A percentile compares a stretch with the other conserved stretches of the same genome.
These are phyloP conservation scores for Botia almorhae DNA, from an alignment of 2,797 vertebrate genomes.

Conservation along the genomic window DNA sequence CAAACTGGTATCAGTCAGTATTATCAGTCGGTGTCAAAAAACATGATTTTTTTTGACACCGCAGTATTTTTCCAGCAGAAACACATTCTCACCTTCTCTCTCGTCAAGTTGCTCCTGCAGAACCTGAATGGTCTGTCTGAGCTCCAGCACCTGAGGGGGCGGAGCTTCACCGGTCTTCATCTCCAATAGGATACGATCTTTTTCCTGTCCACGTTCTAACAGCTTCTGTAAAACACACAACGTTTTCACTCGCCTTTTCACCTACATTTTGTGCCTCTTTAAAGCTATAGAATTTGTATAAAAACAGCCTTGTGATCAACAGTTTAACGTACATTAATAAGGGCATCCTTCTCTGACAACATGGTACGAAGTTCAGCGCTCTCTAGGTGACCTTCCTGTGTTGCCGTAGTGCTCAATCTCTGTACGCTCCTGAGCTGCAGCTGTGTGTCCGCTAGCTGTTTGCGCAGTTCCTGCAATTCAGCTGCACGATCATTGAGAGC, in stretches of 20 bases:
- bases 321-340: conserved; percentile 75
- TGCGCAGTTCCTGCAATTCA: conserved; percentile 78
- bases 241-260: not conserved
- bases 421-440: conserved; percentile 70
- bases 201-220: conserved; percentile 75
- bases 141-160: conserved; percentile 72
- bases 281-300: no score
- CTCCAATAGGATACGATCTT: conserved; percentile 71
- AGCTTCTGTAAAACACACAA: conserved; percentile 73
- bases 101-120: conserved; percentile 78
- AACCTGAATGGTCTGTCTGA: conserved; percentile 80
- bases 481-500: conserved; percentile 73
- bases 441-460: conserved; percentile 74
- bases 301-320: not conserved
- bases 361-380: conserved; percentile 69
- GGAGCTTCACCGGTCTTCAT: conserved; percentile 65
- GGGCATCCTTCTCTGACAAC: conserved; percentile 77
- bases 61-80: not conserved
- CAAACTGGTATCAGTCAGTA: not conserved
- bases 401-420: conserved; percentile 66
- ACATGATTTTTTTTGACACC: not conserved
- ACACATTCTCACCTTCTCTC: conserved; percentile 71
- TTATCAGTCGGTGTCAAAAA: no score
- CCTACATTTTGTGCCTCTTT: not conserved
- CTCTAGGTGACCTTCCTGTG: conserved; percentile 74